These are phyloP conservation scores for Hemiprocne comata DNA, from an alignment of 2,113 vertebrate species.

Conservation along the genomic window DNA sequence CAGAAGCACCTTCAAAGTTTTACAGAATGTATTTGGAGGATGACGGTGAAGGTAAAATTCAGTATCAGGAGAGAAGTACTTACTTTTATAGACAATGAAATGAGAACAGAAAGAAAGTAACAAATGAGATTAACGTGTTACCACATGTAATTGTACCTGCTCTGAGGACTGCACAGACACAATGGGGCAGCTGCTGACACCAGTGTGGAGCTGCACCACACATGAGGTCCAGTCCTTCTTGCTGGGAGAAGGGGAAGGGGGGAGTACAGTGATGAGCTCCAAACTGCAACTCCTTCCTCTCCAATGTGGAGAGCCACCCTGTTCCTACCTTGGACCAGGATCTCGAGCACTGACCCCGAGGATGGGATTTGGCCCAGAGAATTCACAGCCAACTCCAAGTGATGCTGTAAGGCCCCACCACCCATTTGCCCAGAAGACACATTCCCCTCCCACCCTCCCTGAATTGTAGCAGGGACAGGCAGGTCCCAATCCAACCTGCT, in stretches of 20 bases:
- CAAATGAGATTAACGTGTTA: background rate
- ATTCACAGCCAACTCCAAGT: background rate
- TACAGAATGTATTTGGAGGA: background rate
- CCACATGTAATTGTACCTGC: background rate
- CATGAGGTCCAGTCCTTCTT: background rate
- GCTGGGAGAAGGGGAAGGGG: too few relatives aligned
- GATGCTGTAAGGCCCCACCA: background rate
- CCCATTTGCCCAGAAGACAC: too few relatives aligned
- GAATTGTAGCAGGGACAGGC: fast-evolving
- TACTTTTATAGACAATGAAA: background rate
- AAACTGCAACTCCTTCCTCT: background rate
- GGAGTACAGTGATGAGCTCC: background rate
- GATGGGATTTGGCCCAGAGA: background rate
- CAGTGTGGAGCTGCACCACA: background rate
- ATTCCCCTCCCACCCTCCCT: too few relatives aligned
- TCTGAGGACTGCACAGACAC: background rate
- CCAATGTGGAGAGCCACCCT: background rate
- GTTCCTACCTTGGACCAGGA: background rate
- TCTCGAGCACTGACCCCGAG: too few relatives aligned
- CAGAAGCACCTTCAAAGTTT: background rate
- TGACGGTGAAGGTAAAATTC: background rate
- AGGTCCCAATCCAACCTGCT: background rate
- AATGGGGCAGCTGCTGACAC: background rate
- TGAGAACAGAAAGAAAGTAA: background rate
- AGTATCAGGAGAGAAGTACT: background rate